Percentiles rank a stretch among this genome's conserved stretches.
Conservation (phyloP, 2,113 vertebrate species). For the Suncus etruscus region DNA sequence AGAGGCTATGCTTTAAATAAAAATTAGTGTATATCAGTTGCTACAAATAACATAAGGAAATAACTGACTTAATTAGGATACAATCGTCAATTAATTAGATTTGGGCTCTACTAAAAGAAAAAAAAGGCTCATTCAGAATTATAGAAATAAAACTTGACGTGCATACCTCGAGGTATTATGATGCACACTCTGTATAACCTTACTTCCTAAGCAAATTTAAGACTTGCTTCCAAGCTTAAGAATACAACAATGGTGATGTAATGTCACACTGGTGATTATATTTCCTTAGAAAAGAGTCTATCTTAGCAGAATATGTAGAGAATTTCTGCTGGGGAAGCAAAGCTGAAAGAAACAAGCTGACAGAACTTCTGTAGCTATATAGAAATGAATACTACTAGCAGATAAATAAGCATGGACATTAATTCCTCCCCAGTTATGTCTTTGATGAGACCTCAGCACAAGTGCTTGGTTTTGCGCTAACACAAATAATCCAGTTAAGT, state of each 20-base stretch:
- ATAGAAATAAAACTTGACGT: background rate
- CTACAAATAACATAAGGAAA: background rate
- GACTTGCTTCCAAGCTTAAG: background rate
- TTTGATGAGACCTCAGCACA: background rate
- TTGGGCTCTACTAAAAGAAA: constrained; percentile 5
- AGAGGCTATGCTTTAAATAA: background rate
- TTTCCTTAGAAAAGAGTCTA: background rate
- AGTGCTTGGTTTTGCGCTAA: background rate
- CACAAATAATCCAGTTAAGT: background rate
- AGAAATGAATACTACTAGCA: background rate
- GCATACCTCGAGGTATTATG: background rate
- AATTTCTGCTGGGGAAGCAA: too few species aligned
- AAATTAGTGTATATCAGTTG: background rate
- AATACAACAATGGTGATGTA: background rate
- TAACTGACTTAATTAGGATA: background rate
- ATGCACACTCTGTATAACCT: background rate
- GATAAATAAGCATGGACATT: background rate
- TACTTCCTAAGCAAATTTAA: background rate
- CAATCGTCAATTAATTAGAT: background rate
- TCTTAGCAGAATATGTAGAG: background rate
- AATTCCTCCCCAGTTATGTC: background rate
- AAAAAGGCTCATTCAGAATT: background rate
- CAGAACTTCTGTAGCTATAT: background rate
- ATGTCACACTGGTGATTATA: background rate
- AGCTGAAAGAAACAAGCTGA: background rate